Conservation (phyloP, 1,140 invertebrate species). For the Bicyclus anynana region DNA sequence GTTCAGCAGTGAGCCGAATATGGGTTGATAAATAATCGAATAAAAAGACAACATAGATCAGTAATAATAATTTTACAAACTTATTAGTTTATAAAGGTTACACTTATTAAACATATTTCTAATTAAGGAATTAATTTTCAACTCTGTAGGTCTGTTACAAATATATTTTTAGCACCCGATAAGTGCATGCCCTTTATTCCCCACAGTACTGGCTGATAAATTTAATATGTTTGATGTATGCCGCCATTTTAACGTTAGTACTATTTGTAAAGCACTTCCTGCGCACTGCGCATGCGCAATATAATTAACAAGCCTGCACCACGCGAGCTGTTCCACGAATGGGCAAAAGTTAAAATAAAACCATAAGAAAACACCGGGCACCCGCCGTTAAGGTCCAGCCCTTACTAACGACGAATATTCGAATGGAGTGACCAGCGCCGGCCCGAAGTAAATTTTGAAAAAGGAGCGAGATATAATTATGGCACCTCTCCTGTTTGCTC, state of each 20-base stretch:
- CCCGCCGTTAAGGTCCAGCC: background rate
- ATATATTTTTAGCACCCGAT: background rate
- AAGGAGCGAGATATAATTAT: no score
- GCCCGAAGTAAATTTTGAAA: no score
- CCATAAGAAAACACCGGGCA: background rate
- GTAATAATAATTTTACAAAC: no score
- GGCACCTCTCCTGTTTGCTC: no score
- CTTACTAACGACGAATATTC: background rate
- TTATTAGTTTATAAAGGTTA: no score
- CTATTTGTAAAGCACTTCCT: background rate
- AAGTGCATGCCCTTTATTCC: background rate
- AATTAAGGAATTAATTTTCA: no score
- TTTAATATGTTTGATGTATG: background rate
- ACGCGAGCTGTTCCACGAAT: background rate
- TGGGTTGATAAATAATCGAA: no score
- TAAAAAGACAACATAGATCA: no score
- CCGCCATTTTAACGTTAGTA: background rate
- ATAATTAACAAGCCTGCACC: constrained; percentile 1
- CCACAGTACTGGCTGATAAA: background rate
- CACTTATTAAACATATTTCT: no score
- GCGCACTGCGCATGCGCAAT: background rate
- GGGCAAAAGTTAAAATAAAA: constrained; percentile 1
- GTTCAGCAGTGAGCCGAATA: no score
- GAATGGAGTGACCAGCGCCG: no score
- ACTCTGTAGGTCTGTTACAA: no score